Evolutionary conservation across 2,888 invertebrate species (phyloP), one percentile per base, ranked within the genome.

Genomic region (Leucania comma): DNA sequence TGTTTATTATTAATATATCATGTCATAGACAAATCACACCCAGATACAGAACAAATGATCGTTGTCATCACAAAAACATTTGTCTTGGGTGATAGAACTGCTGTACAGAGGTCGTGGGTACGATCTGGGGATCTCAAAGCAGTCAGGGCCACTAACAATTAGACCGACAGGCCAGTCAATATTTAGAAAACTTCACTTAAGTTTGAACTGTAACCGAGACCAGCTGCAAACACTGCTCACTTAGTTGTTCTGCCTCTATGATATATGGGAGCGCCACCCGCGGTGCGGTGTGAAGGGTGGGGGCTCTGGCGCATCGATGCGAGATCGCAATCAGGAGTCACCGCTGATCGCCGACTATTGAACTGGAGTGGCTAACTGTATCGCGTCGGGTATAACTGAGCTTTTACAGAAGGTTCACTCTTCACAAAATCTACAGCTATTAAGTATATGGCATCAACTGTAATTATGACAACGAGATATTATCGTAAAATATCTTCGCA

Each of bases 301-400:
- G 8, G n/a, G n/a, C 26, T 38, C 29, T 10, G 12, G 22, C 17
- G 57, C 51, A 26, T 29, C 51, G 24, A 24, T 12, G 48, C 48
- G 48, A 62, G 67, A 54, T 62, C 42, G 57, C 53, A 35, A 76
- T 72, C 72, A 63, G 62, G 42, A 66, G 54, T 62, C 38, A 29
- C 32, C 50, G 67, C 50, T 38, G 68, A 65, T 61, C 60, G 63
- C 22, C 35, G 59, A 68, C 22, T 50, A 26, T 54, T 77, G 35
- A 78, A 69, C 79, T 72, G 79, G 75, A 69, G 58, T 67, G 53
- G 59, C 54, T 78, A 70, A 66, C 70, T 63, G 81, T 81, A 67
- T 22, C 51, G 26, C 53, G 17, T 17, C 24, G 26, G 29, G 17
- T 10, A 9, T 10, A n/a, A 29, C 56, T 57, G 35, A 8, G 20